These are phyloP conservation scores for Empis livida DNA, from an alignment of 2,888 invertebrate species.

Conservation along the genomic window DNA sequence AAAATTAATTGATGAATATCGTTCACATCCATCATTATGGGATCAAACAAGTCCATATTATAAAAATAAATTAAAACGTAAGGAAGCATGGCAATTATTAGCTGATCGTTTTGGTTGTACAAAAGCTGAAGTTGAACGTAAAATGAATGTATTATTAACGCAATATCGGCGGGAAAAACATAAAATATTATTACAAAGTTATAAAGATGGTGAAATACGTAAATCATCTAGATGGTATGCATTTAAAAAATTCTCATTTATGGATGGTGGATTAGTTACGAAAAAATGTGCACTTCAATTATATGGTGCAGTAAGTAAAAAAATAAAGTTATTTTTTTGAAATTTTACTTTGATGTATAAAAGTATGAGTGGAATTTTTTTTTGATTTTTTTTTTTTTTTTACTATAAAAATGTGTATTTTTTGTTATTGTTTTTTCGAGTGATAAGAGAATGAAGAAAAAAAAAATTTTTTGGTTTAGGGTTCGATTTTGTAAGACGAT, in stretches of 20 bases:
- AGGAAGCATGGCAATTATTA: slow-evolving; percentile 33
- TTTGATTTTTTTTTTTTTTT: too few species aligned
- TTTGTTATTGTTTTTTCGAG: too few species aligned
- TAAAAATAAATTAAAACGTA: slow-evolving; percentile 32
- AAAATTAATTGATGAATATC: slow-evolving; percentile 32
- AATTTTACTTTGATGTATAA: too few species aligned
- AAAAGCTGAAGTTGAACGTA: slow-evolving; percentile 33
- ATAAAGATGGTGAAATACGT: not conserved
- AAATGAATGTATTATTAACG: slow-evolving; percentile 32
- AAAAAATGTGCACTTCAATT: not conserved
- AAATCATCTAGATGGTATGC: slow-evolving; percentile 34
- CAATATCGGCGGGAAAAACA: slow-evolving; percentile 34
- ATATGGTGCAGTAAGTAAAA: not conserved
- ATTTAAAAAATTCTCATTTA: slow-evolving; percentile 31
- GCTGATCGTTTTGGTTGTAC: slow-evolving; percentile 33
- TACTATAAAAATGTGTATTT: too few species aligned
- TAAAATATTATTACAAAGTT: slow-evolving; percentile 24
- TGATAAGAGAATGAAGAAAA: too few species aligned
- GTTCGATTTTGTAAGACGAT: too few species aligned
- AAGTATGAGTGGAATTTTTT: too few species aligned
- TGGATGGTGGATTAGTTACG: slow-evolving; percentile 22
- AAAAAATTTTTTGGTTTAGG: too few species aligned
- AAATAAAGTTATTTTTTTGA: not conserved
- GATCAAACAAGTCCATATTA: slow-evolving; percentile 33
- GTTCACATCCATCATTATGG: slow-evolving; percentile 32